Base-by-base conservation (phyloP, 2,113 vertebrate genomes). In the Irena cyanogastra region DNA sequence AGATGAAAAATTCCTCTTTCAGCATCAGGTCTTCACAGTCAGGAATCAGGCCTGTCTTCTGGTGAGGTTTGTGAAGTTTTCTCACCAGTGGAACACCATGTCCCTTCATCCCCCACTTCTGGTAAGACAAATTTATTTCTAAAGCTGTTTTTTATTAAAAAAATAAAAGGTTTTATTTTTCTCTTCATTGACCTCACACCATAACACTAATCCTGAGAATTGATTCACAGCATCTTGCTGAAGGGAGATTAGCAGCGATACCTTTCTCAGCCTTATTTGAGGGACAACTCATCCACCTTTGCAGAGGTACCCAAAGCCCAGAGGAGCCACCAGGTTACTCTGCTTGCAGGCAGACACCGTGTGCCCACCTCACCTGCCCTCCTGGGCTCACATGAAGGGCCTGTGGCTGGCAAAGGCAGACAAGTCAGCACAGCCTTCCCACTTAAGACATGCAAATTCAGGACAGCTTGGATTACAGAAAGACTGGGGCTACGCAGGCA, bases 321-420 rank as follows among this genome's bases (percentile, higher is more conserved):
- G 9, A 74, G 45, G 15, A 82, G 18, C 10, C 45, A 33, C 15
- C 15, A 45, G 52, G 57, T 10, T 37, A 13, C 28, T 15, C 56
- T 61, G 20, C 27, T 19, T 1, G 1, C 72, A 52, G 23, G 44
- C 44, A 72, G 63, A 71, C n/a, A 60, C 21, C 0, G 0, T 1
- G 3, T 52, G 27, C 50, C 57, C 59, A 44, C 37, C 31, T 81
- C 6, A 5, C 15, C 88, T 72, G 35, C 35, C 35, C 37, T 1
- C 0, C 3, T 61, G 60, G 50, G 60, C 19, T 84, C 5, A 0
- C 47, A 31, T 0, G 4, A 78, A 61, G 24, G n/a, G 9, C 27
- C 33, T 1, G 1, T 61, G 74, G n/a, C 68, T 87, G 54, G 10
- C 41, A 81, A 49, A 72, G 18, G 26, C 54, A 69, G 50, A 27